Evolutionary conservation across 1,140 invertebrate genomes (phyloP).

Genomic region (Atta cephalotes): DNA sequence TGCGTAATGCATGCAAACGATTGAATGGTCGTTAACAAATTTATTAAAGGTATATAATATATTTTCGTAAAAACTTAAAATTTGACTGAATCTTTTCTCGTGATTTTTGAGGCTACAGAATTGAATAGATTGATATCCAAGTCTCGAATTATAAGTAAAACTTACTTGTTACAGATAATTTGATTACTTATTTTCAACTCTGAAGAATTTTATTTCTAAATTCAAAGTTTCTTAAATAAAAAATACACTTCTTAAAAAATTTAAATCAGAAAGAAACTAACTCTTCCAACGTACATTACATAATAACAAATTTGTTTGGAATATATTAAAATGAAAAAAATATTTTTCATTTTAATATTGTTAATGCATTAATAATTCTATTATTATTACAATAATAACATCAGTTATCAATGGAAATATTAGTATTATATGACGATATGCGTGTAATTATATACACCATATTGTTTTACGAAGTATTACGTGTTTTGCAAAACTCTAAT

Average conservation of each 20-base stretch:
- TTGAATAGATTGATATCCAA: not conserved
- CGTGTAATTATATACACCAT: not conserved
- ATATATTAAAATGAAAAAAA: not conserved
- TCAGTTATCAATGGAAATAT: constrained; percentile 18
- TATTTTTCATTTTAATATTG: not conserved
- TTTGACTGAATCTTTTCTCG: not conserved
- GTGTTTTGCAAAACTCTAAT: constrained; percentile 32
- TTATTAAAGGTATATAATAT: not conserved
- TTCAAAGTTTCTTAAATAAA: not conserved
- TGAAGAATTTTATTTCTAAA: not conserved
- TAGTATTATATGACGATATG: not conserved
- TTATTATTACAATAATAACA: not conserved
- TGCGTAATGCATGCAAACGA: constrained; percentile 10
- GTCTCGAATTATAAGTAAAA: not conserved
- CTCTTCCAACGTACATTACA: not conserved
- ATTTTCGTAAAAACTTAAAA: not conserved
- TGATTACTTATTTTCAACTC: not conserved
- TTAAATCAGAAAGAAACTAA: not conserved
- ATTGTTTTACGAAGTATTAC: constrained; percentile 18
- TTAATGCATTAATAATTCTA: not conserved
- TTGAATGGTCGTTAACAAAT: not conserved
- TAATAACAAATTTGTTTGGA: not conserved
- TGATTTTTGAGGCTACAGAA: not conserved
- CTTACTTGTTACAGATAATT: not conserved
- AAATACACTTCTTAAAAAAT: not conserved